Conservation (phyloP, 2,888 invertebrate species). For the Drosophila flavopinicola region DNA sequence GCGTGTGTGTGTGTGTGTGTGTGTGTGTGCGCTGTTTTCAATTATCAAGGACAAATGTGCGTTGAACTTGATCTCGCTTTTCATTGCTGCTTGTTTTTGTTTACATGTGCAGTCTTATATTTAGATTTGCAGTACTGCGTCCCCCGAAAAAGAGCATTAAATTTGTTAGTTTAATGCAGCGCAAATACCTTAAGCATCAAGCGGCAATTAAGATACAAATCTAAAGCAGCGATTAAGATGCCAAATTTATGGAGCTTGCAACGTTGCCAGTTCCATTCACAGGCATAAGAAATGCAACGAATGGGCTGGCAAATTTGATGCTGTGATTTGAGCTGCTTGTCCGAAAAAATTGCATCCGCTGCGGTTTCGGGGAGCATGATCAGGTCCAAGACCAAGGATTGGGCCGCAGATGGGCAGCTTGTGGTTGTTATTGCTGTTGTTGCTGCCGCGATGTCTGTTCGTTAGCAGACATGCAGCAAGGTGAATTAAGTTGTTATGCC, state of each 20-base stretch:
- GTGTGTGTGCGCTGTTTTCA: slow-evolving; percentile 52
- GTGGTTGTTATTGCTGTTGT: slow-evolving; percentile 22
- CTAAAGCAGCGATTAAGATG: slow-evolving; percentile 62
- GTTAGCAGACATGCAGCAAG: slow-evolving; percentile 54
- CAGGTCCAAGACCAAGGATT: slow-evolving; percentile 15
- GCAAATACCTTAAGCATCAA: slow-evolving; percentile 10
- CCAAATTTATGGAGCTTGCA: slow-evolving; percentile 63
- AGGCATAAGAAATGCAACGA: slow-evolving; percentile 55
- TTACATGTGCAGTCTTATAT: slow-evolving; percentile 63
- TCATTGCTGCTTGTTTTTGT: slow-evolving; percentile 64
- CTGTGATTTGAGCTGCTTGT: slow-evolving; percentile 69
- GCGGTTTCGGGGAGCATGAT: slow-evolving; percentile 29
- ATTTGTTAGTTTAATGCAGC: slow-evolving; percentile 68
- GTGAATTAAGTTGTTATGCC: slow-evolving; percentile 76
- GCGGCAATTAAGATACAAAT: slow-evolving; percentile 64
- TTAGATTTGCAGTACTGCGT: slow-evolving; percentile 56
- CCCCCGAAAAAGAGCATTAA: slow-evolving; percentile 63
- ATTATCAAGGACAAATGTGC: slow-evolving; percentile 80
- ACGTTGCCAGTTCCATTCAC: slow-evolving; percentile 7
- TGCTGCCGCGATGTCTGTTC: slow-evolving; percentile 48
- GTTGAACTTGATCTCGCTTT: slow-evolving; percentile 80
- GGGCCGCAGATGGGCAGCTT: slow-evolving; percentile 19
- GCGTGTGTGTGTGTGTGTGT: slow-evolving; percentile 22
- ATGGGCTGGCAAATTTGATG: slow-evolving; percentile 61
- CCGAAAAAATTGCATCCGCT: slow-evolving; percentile 67